A percentile compares a stretch with the other conserved stretches of the same genome.
These are phyloP conservation scores for Poicephalus gulielmi DNA, from an alignment of 2,113 vertebrate genomes.

Conservation along the genomic window DNA sequence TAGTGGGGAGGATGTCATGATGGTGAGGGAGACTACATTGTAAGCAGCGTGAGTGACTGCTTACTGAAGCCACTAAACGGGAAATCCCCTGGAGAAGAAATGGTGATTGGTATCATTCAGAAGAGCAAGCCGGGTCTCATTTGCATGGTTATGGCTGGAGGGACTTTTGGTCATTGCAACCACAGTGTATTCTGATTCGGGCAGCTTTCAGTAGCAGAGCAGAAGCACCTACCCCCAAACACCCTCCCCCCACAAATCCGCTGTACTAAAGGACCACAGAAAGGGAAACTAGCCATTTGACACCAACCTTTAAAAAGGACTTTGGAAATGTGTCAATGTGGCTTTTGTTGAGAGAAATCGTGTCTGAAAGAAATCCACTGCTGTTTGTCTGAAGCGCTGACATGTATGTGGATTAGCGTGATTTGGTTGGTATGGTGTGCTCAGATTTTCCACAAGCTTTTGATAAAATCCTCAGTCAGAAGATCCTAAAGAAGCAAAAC, in stretches of 20 bases:
- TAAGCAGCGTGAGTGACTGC: not conserved
- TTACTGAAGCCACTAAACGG: not conserved
- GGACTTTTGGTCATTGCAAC: not conserved
- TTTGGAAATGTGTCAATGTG: not conserved
- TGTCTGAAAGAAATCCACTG: not conserved
- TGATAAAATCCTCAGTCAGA: not conserved
- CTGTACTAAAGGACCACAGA: not conserved
- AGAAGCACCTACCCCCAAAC: not conserved
- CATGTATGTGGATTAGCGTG: not conserved
- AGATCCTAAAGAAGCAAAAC: constrained; percentile 8
- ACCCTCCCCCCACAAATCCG: not conserved
- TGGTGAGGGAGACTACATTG: not conserved
- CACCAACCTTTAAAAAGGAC: not conserved
- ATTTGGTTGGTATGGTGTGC: not conserved
- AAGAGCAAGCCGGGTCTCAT: not conserved
- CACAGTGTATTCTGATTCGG: not conserved
- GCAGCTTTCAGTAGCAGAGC: not conserved
- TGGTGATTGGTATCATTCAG: accelerated
- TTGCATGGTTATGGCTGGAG: not conserved
- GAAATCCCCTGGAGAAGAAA: not conserved
- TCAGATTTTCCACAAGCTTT: constrained; percentile 34
- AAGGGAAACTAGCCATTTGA: not conserved
- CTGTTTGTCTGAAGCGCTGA: not conserved
- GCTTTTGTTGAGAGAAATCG: not conserved
- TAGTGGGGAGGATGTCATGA: accelerated